Evolutionary conservation across 2,797 vertebrate genomes (phyloP), one percentile per base, ranked within the genome.

Genomic region (Schizopygopsis malacanthus): DNA sequence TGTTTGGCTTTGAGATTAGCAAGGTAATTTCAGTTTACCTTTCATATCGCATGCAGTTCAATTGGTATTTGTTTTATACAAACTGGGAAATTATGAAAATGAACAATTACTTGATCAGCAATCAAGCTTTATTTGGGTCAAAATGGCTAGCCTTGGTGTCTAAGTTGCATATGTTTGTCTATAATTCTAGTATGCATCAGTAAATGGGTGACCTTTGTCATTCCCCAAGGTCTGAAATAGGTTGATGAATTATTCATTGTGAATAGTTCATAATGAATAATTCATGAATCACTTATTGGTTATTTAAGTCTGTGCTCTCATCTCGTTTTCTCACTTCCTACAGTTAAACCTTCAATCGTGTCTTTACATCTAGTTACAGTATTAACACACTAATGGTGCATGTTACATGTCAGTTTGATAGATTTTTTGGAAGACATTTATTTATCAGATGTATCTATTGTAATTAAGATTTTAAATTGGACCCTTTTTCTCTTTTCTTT

Each of bases 1-100:
- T 98, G 83, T 98, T 98, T 85, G 96, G 97, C 85, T 98, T 98
- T 84, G 97, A 97, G 94, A 98, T 98, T 89, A 98, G 97, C 92
- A 98, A 98, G 96, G 97, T 95, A 90, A 92, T 43, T 47, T 39
- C n/a, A 13, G 63, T 47, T 20, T 81, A 28, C 54, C 39, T 52
- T 77, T 76, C 1, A 39, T 25, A 13, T 41, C 22, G 43, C 45
- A 1, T 75, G 56, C n/a, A 43, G 54, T 39, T 65, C 8, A 75
- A 67, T 71, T 43, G 16, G 18, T 4, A 33, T 37, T 71, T 37
- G 50, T 45, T 70, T 56, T 6, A 79, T n/a, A 45, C 11, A 81
- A 50, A 54, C 37, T 22, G 12, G 2, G 43, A 22, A 28, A 43
- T 56, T 69, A 2, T 25, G 3, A 67, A 50, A 25, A 41, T n/a